Base-by-base conservation (phyloP, 2,797 vertebrate genomes). In the Phoebastria nigripes region DNA sequence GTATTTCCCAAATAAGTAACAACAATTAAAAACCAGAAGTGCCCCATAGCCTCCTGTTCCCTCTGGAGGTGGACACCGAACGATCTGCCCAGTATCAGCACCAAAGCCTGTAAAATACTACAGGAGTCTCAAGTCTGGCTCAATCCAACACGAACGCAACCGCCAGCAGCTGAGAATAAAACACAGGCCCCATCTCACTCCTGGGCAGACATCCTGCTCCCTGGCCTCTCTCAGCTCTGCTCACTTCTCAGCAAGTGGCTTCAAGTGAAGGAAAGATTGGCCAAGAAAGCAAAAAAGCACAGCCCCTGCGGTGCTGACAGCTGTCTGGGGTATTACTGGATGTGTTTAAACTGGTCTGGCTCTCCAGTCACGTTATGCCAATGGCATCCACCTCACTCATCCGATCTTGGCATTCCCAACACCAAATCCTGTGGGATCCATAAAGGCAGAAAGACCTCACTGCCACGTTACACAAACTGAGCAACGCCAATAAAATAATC, bases 401-500 rank as follows among this genome's bases (percentile, higher is more conserved):
- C 28, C 2, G 1, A 58, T 14, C 44, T 28, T 0, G 1, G 35
- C 15, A 47, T 10, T 55, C 37, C 41, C 41, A 65, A 26, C 41
- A 46, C 7, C 62, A 61, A 49, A 61, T 26, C 39, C 49, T 28
- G 19, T 2, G 1, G 12, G 31, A 61, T 61, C 47, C 35, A 49
- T 21, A 37, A 19, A 41, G 5, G 46, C 72, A 65, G 66, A 52
- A 21, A 35, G 8, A 29, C 24, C 37, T 61, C 42, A 5, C 58
- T 46, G 54, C 37, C 15, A 29, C 1, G 0, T 12, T 17, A 46
- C 19, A 24, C 52, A 55, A 59, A 61, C 28, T 2, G 1, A n/a
- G 15, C 24, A 39, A 35, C 0, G 2, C 7, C 20, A 41, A 12
- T 16, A 49, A 39, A 49, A 46, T 14, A 25, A 25, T 1, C 15